Evolutionary conservation across 1,140 invertebrate genomes (phyloP), one percentile per base, ranked within the genome.

Genomic region (Mamestra configurata): DNA sequence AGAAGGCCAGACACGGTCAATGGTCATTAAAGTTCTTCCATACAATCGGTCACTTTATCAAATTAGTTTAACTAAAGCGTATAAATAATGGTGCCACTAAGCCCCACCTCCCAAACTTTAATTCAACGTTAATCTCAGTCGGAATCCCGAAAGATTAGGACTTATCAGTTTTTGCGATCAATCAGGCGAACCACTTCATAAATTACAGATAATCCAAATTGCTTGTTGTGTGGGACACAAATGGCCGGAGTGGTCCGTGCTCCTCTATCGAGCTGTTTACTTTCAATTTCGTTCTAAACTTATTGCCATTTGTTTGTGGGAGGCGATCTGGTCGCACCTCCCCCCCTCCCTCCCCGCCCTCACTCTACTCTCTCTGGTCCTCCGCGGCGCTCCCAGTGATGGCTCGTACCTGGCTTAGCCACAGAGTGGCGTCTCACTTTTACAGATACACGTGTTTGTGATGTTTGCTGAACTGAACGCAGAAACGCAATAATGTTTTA

Each of bases 241-340:
- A 18, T 8, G 13, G 68, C 24, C 20, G 68, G 5, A 57, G 27
- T 37, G 18, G 18, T 24, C 55, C 31, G 27, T 15, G 27, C 18
- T 31, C 11, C n/a, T 43, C 71, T 57, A 64, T 79, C 78, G 70
- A 75, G 53, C 51, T 87, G 84, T 87, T 88, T 88, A 83, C 85
- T 87, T 88, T 86, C 84, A 87, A 88, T 88, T 86, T 84, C 75
- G 68, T 84, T 82, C 55, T 57, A 84, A 85, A 87, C 81, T 85
- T 86, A 87, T 88, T 84, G 77, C 72, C 53, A 68, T 79, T 55
- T 84, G 84, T 84, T 86, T 83, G 78, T 71, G 79, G 59, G 53
- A 61, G 51, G 72, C 55, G 35, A 37, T 49, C 37, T 27, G 35
- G 51, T 24, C 57, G 6, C 6, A 46, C 15, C 53, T 15, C 46